Percentiles rank a stretch among this genome's conserved stretches.
These are phyloP conservation scores for Arbacia lixula DNA, from an alignment of 53 echinoderm and acorn worm genomes.

Conservation along the genomic window DNA sequence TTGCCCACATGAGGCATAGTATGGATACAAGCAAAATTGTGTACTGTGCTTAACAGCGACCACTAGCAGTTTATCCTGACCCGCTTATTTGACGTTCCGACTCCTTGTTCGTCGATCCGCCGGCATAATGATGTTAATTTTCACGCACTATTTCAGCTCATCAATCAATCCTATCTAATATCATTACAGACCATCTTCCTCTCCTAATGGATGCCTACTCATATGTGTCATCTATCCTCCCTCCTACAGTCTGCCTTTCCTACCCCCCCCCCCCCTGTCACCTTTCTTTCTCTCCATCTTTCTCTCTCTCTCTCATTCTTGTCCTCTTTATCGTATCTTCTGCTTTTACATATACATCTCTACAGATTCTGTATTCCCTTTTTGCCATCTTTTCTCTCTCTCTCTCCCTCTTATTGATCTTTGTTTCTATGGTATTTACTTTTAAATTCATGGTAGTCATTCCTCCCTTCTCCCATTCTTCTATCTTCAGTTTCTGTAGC, in stretches of 20 bases:
- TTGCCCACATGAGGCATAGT: too few relatives aligned
- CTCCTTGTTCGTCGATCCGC: neutral
- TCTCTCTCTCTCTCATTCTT: neutral
- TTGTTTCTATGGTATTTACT: too few relatives aligned
- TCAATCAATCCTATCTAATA: constrained; percentile 48
- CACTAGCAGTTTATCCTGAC: too few relatives aligned
- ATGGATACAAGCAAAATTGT: too few relatives aligned
- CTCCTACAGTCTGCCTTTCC: too few relatives aligned
- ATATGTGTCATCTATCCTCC: too few relatives aligned
- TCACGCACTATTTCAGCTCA: constrained; percentile 51
- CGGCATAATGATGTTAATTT: constrained; percentile 44
- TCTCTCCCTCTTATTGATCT: neutral
- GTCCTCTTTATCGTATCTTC: neutral
- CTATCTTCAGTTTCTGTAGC: neutral
- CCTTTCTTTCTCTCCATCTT: neutral
- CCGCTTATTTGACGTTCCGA: neutral
- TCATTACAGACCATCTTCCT: constrained; percentile 23
- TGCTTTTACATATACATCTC: neutral
- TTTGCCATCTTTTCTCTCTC: neutral
- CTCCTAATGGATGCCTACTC: constrained; percentile 19
- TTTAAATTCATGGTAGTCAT: too few relatives aligned
- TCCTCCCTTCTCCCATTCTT: neutral
- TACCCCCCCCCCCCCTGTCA: too few relatives aligned
- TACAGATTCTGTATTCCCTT: neutral
- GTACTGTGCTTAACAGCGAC: too few relatives aligned